Conservation (phyloP, 2,113 vertebrate genomes). For the Ptilorrhoa leucosticta region DNA sequence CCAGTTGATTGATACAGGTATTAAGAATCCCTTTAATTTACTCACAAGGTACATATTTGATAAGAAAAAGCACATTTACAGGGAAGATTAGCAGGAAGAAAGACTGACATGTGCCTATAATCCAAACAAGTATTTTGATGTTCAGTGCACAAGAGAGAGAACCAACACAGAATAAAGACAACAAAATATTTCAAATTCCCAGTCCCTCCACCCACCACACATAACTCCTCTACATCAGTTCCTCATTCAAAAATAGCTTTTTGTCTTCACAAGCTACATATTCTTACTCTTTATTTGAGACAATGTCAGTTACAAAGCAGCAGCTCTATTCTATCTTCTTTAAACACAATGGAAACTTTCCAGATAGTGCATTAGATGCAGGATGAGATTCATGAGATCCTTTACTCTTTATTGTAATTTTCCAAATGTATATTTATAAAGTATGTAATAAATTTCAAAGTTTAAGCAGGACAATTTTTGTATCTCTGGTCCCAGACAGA, state of each 20-base stretch:
- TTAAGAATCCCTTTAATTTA: not conserved
- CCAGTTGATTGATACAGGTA: not conserved
- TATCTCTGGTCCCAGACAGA: not conserved
- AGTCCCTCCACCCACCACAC: rapidly evolving
- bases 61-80: not conserved
- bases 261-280: not conserved
- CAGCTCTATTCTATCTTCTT: not conserved
- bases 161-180: not conserved
- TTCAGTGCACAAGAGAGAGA: not conserved
- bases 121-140: not conserved
- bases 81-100: not conserved
- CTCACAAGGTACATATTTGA: not conserved
- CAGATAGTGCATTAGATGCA: not conserved
- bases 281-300: not conserved
- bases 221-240: not conserved
- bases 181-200: not conserved
- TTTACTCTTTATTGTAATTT: not conserved
- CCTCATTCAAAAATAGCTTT: not conserved
- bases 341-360: not conserved
- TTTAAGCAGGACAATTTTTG: not conserved
- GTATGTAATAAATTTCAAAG: not conserved
- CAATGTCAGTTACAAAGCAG: not conserved
- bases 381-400: not conserved
- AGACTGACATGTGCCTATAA: not conserved
- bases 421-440: not conserved